Conservation (phyloP, 2,113 vertebrate species). For the Arizona elegans region DNA sequence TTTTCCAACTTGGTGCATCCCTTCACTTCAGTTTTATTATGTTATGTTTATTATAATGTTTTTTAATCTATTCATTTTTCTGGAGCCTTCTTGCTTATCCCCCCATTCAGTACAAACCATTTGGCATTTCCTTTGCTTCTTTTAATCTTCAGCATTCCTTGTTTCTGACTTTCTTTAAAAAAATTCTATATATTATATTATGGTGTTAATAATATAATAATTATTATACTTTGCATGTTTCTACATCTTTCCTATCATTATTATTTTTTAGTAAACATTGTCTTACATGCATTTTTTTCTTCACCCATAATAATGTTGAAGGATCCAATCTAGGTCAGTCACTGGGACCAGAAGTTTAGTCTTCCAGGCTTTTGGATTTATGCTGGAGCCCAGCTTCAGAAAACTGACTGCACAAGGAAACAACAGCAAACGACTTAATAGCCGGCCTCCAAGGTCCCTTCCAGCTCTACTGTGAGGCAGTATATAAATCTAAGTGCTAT, state of each 20-base stretch:
- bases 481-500: too few relatives aligned
- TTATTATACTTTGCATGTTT: not conserved
- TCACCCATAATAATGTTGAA: not conserved
- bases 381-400: not conserved
- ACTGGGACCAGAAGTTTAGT: not conserved
- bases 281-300: not conserved
- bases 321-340: too few relatives aligned
- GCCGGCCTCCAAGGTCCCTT: not conserved
- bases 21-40: not conserved
- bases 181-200: not conserved
- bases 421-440: not conserved
- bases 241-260: not conserved
- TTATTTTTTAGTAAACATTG: not conserved
- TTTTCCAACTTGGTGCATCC: not conserved
- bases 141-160: not conserved
- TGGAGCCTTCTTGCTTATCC: not conserved
- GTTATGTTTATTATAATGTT: not conserved
- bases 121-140: not conserved
- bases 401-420: not conserved
- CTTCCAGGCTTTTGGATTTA: not conserved
- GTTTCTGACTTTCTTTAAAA: not conserved
- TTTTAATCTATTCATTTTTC: not conserved
- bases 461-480: not conserved
- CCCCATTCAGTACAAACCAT: not conserved
- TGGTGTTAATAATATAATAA: not conserved